A percentile compares a stretch with the other conserved stretches of the same genome.
These are phyloP conservation scores for Sphaeramia orbicularis DNA, from an alignment of 2,797 vertebrate genomes.

Conservation along the genomic window DNA sequence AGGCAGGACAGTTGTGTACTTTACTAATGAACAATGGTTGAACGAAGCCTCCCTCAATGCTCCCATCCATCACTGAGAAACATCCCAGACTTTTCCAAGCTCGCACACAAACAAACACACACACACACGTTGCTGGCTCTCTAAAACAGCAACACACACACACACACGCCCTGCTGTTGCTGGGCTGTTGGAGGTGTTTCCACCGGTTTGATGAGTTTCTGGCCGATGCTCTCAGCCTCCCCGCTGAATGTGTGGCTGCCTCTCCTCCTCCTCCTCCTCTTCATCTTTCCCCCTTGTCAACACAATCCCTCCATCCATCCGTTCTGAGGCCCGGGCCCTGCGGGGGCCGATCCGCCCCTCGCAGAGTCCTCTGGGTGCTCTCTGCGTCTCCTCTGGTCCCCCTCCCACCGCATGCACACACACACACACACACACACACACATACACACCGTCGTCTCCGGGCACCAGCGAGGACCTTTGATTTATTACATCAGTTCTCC, in stretches of 20 bases:
- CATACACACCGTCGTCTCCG: conserved; percentile 36
- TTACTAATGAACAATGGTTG: conserved; percentile 79
- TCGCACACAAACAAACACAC: background rate
- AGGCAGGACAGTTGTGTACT: conserved; percentile 72
- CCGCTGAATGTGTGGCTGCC: conserved; percentile 80
- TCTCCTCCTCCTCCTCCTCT: conserved; percentile 69
- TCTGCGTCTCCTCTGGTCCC: conserved; percentile 60
- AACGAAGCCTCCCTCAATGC: conserved; percentile 67
- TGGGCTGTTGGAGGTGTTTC: conserved; percentile 80
- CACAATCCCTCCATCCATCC: conserved; percentile 78
- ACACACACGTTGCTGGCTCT: conserved; percentile 21
- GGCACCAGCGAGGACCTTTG: conserved; percentile 42
- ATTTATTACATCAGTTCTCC: conserved; percentile 49
- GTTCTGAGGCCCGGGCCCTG: conserved; percentile 66
- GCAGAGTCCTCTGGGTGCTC: conserved; percentile 79
- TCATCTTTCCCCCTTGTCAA: conserved; percentile 83
- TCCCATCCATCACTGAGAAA: conserved; percentile 76
- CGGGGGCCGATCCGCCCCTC: conserved; percentile 75
- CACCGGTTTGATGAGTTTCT: conserved; percentile 81
- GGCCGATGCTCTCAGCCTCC: conserved; percentile 75
- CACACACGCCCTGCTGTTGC: conserved; percentile 62
- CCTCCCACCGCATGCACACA: conserved; percentile 24
- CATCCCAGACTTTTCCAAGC: conserved; percentile 56
- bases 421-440: conserved; percentile 18
- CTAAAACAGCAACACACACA: conserved; percentile 18